A percentile compares a stretch with the other conserved stretches of the same genome.
Conservation (phyloP, 2,797 vertebrate species). For the Sebastes umbrosus region DNA sequence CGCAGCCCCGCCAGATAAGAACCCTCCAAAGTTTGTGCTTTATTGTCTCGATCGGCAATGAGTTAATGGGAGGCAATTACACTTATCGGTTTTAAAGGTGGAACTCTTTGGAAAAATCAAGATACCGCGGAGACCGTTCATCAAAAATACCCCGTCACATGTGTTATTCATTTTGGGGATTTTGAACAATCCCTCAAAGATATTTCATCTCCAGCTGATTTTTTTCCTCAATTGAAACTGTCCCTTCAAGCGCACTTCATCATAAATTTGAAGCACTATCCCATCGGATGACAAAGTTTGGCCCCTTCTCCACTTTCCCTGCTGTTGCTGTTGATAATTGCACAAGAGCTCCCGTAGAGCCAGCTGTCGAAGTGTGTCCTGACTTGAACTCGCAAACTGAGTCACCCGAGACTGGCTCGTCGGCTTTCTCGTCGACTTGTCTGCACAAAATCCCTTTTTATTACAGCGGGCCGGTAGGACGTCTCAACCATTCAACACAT, state of each 20-base stretch:
- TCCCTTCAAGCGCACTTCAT: conserved; percentile 30
- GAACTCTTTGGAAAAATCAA: conserved; percentile 17
- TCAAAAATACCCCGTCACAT: not conserved
- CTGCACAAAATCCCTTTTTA: conserved; percentile 40
- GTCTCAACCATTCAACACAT: not conserved
- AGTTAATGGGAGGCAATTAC: conserved; percentile 50
- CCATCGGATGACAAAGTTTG: conserved; percentile 60
- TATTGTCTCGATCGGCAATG: conserved; percentile 51
- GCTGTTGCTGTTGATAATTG: conserved; percentile 76
- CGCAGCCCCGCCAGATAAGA: conserved; percentile 58
- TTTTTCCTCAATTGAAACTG: conserved; percentile 38
- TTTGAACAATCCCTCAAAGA: not conserved
- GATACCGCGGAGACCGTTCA: not conserved
- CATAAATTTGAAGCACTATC: conserved; percentile 48
- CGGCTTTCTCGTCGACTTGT: conserved; percentile 50
- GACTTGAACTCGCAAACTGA: conserved; percentile 78
- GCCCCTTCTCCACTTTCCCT: conserved; percentile 50
- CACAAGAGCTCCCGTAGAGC: conserved; percentile 76
- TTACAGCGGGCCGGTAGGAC: conserved; percentile 10
- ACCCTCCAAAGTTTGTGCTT: conserved; percentile 43
- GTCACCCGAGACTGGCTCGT: conserved; percentile 60
- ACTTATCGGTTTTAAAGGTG: conserved; percentile 32
- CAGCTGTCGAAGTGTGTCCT: conserved; percentile 81
- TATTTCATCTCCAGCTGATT: conserved; percentile 23
- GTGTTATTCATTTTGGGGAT: conserved; percentile 3